Conservation (phyloP, 2,797 vertebrate species). For the Enteromius paludinosus region DNA sequence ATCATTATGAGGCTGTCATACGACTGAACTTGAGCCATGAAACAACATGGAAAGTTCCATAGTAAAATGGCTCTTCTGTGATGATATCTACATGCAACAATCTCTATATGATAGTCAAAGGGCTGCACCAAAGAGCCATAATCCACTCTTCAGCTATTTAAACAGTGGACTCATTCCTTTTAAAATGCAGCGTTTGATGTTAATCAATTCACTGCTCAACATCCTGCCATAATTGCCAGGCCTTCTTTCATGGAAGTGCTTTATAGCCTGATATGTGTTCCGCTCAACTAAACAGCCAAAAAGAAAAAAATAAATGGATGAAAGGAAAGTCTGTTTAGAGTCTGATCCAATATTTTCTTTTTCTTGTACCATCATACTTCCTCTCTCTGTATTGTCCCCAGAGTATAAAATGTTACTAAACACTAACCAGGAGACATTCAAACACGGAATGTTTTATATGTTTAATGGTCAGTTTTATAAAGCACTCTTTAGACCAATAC, state of each 20-base stretch:
- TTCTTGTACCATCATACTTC: background rate
- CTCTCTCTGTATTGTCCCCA: conserved; percentile 5
- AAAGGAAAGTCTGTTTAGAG: conserved; percentile 11
- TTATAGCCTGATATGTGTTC: conserved; percentile 43
- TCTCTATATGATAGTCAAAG: background rate
- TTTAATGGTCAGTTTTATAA: background rate
- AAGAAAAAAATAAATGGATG: background rate
- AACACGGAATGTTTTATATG: background rate
- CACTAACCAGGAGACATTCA: background rate
- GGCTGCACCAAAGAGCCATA: background rate
- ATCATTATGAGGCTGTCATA: background rate
- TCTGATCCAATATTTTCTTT: background rate
- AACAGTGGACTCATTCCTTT: conserved; percentile 7
- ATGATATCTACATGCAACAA: background rate
- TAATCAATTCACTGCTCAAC: conserved; percentile 2
- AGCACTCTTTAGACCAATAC: background rate
- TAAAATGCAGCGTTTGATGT: conserved; percentile 7
- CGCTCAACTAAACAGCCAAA: conserved; percentile 30
- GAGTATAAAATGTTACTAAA: background rate
- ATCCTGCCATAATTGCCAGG: conserved; percentile 13
- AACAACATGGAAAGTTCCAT: background rate
- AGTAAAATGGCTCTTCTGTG: background rate
- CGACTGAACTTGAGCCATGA: background rate
- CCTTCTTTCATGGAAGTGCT: conserved; percentile 18
- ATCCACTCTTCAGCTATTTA: background rate